Evolutionary conservation across 2,888 invertebrate genomes (phyloP).

Genomic region (Spisula solida): DNA sequence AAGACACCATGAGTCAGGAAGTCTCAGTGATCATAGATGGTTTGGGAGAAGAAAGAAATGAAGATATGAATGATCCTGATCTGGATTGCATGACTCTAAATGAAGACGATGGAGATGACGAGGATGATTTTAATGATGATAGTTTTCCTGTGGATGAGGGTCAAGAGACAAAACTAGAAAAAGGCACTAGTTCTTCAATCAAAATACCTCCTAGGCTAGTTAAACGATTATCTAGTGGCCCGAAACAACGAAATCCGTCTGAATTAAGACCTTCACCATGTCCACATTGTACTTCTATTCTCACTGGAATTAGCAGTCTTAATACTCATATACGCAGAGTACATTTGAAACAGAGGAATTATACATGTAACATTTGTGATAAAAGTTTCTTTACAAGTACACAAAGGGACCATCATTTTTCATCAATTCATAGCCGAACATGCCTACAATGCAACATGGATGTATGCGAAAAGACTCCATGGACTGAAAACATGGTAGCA

Average conservation of each 20-base stretch:
- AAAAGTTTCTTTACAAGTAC: constrained; percentile 34
- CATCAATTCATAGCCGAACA: constrained; percentile 28
- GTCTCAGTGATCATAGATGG: background rate
- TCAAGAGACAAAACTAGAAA: constrained; percentile 3
- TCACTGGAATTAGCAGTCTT: constrained; percentile 35
- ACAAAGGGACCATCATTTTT: constrained; percentile 37
- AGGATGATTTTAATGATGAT: constrained; percentile 15
- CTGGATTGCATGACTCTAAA: background rate
- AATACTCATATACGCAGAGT: constrained; percentile 35
- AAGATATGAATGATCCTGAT: constrained; percentile 46
- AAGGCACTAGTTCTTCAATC: background rate
- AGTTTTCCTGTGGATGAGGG: background rate
- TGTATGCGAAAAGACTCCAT: constrained; percentile 41
- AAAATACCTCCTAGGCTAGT: background rate
- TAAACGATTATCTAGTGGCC: too few relatives aligned
- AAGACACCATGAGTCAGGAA: background rate
- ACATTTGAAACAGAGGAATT: constrained; percentile 40
- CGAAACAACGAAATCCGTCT: background rate
- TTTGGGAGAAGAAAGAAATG: background rate
- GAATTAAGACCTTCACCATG: constrained; percentile 27
- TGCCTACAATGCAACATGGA: constrained; percentile 33
- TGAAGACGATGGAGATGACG: constrained; percentile 28
- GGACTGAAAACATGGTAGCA: constrained; percentile 29
- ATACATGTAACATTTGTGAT: constrained; percentile 41
- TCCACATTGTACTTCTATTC: constrained; percentile 37